Percentiles rank a stretch among this genome's conserved stretches.
Evolutionary conservation across 2,797 vertebrate species (phyloP).

Genomic region (Micropoecilia bifurca): DNA sequence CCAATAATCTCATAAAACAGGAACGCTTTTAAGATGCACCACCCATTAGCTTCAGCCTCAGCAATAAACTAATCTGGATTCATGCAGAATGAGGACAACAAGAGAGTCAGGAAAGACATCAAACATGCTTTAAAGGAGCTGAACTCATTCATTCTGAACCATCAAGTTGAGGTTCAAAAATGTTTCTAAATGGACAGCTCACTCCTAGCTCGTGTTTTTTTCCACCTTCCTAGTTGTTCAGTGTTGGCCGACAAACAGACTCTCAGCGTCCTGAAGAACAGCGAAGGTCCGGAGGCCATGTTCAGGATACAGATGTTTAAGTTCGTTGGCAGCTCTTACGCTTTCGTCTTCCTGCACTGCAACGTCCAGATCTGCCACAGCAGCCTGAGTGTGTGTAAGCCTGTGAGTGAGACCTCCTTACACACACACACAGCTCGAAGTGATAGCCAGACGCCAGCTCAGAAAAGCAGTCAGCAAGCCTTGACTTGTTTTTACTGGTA

Average conservation of each 20-base stretch:
- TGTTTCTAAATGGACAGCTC: constrained; percentile 1
- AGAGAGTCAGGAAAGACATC: background rate
- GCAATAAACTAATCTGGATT: background rate
- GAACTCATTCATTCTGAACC: background rate
- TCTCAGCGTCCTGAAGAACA: constrained; percentile 76
- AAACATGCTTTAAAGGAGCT: background rate
- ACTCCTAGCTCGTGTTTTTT: constrained; percentile 2
- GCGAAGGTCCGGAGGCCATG: constrained; percentile 76
- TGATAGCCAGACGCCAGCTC: constrained; percentile 49
- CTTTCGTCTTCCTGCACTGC: constrained; percentile 81
- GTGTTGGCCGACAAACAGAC: constrained; percentile 76
- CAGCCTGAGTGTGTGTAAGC: constrained; percentile 70
- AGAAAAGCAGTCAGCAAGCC: constrained; percentile 54
- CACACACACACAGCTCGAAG: constrained; percentile 14
- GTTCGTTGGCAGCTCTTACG: constrained; percentile 80
- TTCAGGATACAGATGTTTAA: constrained; percentile 86
- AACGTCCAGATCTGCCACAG: constrained; percentile 84
- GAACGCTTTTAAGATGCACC: background rate
- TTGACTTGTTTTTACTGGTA: constrained; percentile 29
- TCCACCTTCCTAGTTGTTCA: constrained; percentile 69
- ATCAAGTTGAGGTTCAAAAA: background rate
- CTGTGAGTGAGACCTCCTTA: constrained; percentile 64
- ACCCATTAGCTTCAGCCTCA: background rate
- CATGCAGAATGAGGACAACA: background rate
- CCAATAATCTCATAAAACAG: background rate